Conservation (phyloP, 2,888 invertebrate species). For the Drosophila dives region DNA sequence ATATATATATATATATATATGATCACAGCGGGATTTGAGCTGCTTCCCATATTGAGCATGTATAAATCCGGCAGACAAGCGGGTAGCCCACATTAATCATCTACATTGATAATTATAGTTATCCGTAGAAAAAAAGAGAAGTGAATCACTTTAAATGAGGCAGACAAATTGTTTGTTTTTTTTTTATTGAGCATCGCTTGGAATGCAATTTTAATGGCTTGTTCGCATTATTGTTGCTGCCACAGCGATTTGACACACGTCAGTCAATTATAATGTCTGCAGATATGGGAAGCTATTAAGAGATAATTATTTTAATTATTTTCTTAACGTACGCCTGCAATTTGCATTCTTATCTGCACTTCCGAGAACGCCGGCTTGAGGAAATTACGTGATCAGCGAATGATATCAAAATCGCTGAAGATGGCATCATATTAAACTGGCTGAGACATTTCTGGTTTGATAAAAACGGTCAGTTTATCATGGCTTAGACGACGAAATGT, state of each 20-base stretch:
- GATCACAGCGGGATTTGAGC: slow-evolving; percentile 43
- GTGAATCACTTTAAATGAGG: slow-evolving; percentile 47
- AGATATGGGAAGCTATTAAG: slow-evolving; percentile 27
- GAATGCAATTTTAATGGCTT: slow-evolving; percentile 36
- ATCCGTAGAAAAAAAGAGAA: slow-evolving; percentile 20
- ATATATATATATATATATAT: neutral
- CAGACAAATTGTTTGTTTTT: slow-evolving; percentile 30
- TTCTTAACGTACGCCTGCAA: slow-evolving; percentile 37
- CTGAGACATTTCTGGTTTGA: slow-evolving; percentile 68
- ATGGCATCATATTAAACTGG: slow-evolving; percentile 51
- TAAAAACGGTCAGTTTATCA: slow-evolving; percentile 43
- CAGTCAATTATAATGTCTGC: slow-evolving; percentile 26
- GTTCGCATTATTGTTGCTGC: slow-evolving; percentile 11
- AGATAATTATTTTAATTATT: slow-evolving; percentile 44
- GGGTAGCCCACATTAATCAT: slow-evolving; percentile 50
- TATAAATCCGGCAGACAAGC: slow-evolving; percentile 23
- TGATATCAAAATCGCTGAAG: slow-evolving; percentile 45
- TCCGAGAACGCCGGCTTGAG: slow-evolving; percentile 58
- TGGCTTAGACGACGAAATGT: slow-evolving; percentile 46
- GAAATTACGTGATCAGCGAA: slow-evolving; percentile 64
- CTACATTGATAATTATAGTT: slow-evolving; percentile 34
- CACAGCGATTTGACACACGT: slow-evolving; percentile 25
- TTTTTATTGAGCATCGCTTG: slow-evolving; percentile 16
- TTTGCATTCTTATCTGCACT: slow-evolving; percentile 50
- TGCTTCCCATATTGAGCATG: slow-evolving; percentile 26